phyloP scores from a whole-genome alignment of 2,113 vertebrate genomes.

The Cyprinodon variegatus region DNA sequence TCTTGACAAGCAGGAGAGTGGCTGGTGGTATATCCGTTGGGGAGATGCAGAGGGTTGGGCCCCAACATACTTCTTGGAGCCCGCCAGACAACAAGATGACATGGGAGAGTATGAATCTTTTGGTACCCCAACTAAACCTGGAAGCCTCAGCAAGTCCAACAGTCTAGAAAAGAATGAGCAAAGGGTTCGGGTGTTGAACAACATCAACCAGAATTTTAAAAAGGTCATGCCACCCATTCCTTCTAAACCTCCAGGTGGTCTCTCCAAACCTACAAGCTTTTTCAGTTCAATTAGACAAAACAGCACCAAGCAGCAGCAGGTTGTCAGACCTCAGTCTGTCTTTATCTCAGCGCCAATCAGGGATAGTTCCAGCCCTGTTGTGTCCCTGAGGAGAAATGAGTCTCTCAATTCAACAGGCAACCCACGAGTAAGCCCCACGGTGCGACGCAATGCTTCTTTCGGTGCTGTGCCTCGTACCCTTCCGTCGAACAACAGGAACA shows the following conservation, averaged over 20 bases:
- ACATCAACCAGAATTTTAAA: conserved; percentile 90
- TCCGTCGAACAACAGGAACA: conserved; percentile 63
- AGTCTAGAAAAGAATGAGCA: conserved; percentile 97
- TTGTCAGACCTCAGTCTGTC: conserved; percentile 94
- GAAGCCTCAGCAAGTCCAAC: conserved; percentile 90
- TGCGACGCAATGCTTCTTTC: conserved; percentile 94
- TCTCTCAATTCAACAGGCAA: conserved; percentile 90
- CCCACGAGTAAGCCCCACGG: conserved; percentile 77
- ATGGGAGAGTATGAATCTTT: conserved; percentile 78
- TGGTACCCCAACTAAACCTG: conserved; percentile 79
- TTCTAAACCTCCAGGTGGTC: conserved; percentile 93
- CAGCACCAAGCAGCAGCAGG: conserved; percentile 87
- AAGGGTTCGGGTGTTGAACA: conserved; percentile 93
- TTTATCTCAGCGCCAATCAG: conserved; percentile 86
- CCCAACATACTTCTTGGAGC: conserved; percentile 91
- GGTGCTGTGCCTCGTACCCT: conserved; percentile 79
- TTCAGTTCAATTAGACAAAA: conserved; percentile 86
- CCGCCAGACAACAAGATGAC: conserved; percentile 82
- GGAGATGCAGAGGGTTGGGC: conserved; percentile 93
- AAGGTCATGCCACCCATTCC: conserved; percentile 92
- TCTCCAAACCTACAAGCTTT: conserved; percentile 83
- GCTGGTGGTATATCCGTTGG: conserved; percentile 95
- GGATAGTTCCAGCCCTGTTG: conserved; percentile 73
- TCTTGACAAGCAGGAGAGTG: conserved; percentile 93
- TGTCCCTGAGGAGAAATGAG: conserved; percentile 93